These are phyloP conservation scores for Idaea dimidiata DNA, from an alignment of 2,888 invertebrate genomes.

Conservation along the genomic window DNA sequence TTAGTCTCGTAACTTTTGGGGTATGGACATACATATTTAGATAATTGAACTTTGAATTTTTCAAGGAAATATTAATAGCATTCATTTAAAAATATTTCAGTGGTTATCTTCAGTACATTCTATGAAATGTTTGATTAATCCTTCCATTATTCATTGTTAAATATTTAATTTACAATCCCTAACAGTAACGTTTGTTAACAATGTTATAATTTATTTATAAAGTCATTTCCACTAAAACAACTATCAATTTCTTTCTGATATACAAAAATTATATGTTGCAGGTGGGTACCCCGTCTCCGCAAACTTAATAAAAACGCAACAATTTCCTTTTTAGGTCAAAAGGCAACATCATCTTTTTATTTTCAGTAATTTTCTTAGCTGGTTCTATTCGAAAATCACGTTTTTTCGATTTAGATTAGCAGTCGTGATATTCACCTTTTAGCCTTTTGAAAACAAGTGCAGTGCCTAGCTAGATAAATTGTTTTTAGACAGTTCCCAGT, in stretches of 20 bases:
- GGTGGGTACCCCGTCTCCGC: slow-evolving; percentile 66
- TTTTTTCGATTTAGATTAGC: not conserved
- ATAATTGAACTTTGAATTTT: not conserved
- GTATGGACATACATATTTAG: not conserved
- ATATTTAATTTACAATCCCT: not conserved
- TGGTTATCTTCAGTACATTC: not conserved
- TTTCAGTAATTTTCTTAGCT: slow-evolving; percentile 19
- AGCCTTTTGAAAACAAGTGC: not conserved
- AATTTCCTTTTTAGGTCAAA: slow-evolving; percentile 32
- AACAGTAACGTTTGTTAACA: not conserved
- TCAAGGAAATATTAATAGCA: not conserved
- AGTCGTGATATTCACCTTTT: not conserved
- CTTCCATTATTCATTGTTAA: not conserved
- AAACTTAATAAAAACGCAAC: slow-evolving; percentile 25
- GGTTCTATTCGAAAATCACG: not conserved
- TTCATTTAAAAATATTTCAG: not conserved
- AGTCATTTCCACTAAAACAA: slow-evolving; percentile 7
- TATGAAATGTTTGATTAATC: not conserved
- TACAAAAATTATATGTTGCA: slow-evolving; percentile 71
- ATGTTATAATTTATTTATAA: slow-evolving; percentile 2
- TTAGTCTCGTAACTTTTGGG: not conserved
- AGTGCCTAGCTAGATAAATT: not conserved
- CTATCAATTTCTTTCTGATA: slow-evolving; percentile 49
- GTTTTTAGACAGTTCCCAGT: slow-evolving; percentile 53
- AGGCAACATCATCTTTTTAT: slow-evolving; percentile 20